Conservation (phyloP, 2,113 vertebrate species). For the Choloepus hoffmanni region DNA sequence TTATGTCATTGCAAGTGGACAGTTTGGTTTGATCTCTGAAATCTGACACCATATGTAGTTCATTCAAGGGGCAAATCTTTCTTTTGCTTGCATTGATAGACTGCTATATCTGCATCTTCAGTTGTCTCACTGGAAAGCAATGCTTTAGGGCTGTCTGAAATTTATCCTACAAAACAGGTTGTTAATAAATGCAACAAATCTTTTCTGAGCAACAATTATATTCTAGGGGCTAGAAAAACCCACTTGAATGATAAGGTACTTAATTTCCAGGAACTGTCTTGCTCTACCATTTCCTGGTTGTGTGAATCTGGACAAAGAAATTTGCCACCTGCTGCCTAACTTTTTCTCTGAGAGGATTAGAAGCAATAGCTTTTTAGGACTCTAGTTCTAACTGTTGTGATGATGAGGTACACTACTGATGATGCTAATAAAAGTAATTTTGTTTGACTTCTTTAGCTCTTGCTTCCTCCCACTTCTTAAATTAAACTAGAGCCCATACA, state of each 20-base stretch:
- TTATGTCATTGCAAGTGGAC: neutral
- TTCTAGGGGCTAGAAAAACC: neutral
- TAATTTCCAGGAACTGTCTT: neutral
- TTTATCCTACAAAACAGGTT: neutral
- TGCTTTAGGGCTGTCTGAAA: neutral
- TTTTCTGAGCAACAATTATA: neutral
- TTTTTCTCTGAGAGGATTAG: conserved; percentile 2
- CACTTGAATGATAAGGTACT: neutral
- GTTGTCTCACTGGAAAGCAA: neutral
- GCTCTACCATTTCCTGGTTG: neutral
- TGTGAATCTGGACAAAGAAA: neutral
- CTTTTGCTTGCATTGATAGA: neutral
- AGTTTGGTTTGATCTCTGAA: neutral
- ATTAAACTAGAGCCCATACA: neutral
- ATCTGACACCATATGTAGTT: neutral
- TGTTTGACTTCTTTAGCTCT: neutral
- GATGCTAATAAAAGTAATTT: neutral
- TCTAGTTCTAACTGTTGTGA: neutral
- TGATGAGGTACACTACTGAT: neutral
- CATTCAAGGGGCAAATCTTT: neutral
- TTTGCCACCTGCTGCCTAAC: neutral
- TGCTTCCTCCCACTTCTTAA: neutral
- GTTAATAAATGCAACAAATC: neutral
- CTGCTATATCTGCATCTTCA: neutral
- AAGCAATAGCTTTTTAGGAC: neutral